These are phyloP conservation scores for Tokudaia tokunoshimensis DNA, from an alignment of 2,797 vertebrate genomes.

Conservation along the genomic window DNA sequence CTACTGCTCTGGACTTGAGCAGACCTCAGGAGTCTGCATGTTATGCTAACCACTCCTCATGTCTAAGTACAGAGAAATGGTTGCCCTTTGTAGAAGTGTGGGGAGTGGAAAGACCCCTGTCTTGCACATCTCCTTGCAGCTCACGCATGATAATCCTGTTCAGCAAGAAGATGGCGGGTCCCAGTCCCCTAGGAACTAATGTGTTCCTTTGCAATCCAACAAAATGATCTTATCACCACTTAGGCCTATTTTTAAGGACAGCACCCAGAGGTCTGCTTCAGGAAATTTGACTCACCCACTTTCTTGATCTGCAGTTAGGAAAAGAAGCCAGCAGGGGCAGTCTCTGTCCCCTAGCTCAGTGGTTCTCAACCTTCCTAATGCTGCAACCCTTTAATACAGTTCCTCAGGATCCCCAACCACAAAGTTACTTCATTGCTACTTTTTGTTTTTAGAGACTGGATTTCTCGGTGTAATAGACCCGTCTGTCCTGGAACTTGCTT, in stretches of 20 bases:
- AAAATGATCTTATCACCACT: accelerated
- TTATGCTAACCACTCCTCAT: not conserved
- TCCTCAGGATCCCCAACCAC: not conserved
- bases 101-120: not conserved
- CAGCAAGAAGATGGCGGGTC: not conserved
- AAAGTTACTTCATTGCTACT: not conserved
- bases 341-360: not conserved
- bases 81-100: not conserved
- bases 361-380: not conserved
- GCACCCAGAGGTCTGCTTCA: not conserved
- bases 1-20: not conserved
- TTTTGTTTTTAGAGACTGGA: not conserved
- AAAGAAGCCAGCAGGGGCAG: not conserved
- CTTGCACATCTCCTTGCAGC: not conserved
- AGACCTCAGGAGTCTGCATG: not conserved
- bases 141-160: not conserved
- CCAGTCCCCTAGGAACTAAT: not conserved
- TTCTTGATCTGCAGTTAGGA: not conserved
- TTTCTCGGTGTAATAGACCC: not conserved
- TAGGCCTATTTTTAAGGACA: not conserved
- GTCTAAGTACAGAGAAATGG: not conserved
- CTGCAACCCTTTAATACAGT: not conserved
- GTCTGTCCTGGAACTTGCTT: not conserved
- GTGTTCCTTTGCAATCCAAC: not conserved
- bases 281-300: not conserved